phyloP scores from a whole-genome alignment of 2,797 vertebrate species.

The Cyclopterus lumpus region DNA sequence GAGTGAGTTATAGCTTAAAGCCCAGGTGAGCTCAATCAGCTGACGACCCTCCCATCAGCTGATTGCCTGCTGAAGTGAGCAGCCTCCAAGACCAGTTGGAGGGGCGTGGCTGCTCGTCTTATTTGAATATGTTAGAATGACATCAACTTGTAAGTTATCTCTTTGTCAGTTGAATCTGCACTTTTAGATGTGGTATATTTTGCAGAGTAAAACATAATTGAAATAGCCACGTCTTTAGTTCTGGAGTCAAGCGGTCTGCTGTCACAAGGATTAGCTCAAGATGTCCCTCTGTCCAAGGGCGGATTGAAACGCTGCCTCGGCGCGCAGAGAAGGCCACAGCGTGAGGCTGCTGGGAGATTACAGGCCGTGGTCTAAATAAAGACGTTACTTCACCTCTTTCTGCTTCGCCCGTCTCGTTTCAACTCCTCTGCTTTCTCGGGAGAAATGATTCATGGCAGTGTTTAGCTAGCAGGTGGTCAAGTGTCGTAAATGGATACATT shows the following conservation, averaged over 20 bases:
- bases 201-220: neutral
- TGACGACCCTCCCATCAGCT: neutral
- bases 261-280: constrained; percentile 25
- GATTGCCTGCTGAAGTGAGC: neutral
- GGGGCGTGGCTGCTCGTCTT: neutral
- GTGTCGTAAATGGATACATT: constrained; percentile 7
- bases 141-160: neutral
- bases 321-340: constrained; percentile 26
- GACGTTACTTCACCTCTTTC: constrained; percentile 45
- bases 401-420: constrained; percentile 16
- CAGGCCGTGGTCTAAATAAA: constrained; percentile 53
- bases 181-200: neutral
- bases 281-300: constrained; percentile 31
- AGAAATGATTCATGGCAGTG: constrained; percentile 29
- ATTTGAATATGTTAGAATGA: neutral
- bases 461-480: constrained; percentile 45
- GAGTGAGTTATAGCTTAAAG: neutral
- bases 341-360: constrained; percentile 58
- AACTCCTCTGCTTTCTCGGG: constrained; percentile 28
- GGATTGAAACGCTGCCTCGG: constrained; percentile 11
- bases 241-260: neutral
- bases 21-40: neutral
- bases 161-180: neutral
- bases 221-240: neutral
- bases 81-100: neutral